phyloP scores from a whole-genome alignment of 2,797 vertebrate genomes.

The Siniperca undulata region DNA sequence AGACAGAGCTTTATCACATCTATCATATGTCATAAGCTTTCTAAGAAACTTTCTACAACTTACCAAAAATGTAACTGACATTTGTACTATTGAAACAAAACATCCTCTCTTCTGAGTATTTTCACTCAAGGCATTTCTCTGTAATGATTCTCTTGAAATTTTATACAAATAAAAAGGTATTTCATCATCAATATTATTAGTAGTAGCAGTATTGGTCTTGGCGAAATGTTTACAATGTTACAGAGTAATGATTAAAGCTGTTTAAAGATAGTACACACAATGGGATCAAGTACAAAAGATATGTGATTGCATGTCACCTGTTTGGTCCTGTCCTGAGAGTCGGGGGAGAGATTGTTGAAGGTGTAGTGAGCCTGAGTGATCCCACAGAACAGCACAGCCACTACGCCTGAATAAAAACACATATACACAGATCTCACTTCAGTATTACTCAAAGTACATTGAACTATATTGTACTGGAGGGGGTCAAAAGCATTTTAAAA shows the following conservation, averaged over 20 bases:
- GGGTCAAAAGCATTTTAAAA: not conserved
- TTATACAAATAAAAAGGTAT: not conserved
- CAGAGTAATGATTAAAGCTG: not conserved
- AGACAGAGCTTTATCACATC: not conserved
- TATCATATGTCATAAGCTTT: not conserved
- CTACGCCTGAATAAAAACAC: slow-evolving; percentile 87
- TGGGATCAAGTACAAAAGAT: not conserved
- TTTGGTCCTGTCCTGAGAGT: slow-evolving; percentile 95
- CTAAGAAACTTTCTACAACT: slow-evolving; percentile 13
- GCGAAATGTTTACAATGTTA: too few relatives aligned
- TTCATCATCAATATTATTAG: not conserved
- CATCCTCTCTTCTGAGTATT: slow-evolving; percentile 29
- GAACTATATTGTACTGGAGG: not conserved
- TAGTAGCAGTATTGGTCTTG: not conserved
- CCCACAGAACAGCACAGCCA: slow-evolving; percentile 96
- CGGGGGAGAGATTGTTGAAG: slow-evolving; percentile 95
- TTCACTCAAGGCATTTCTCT: not conserved
- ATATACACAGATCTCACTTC: slow-evolving; percentile 21
- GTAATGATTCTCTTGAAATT: not conserved
- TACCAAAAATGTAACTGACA: not conserved
- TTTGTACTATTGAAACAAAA: not conserved
- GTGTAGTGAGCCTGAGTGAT: slow-evolving; percentile 99
- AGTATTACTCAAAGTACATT: not conserved
- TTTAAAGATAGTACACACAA: not conserved
- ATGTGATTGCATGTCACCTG: slow-evolving; percentile 84